These are phyloP conservation scores for Tadarida brasiliensis DNA, from an alignment of 2,797 vertebrate genomes.

Conservation along the genomic window DNA sequence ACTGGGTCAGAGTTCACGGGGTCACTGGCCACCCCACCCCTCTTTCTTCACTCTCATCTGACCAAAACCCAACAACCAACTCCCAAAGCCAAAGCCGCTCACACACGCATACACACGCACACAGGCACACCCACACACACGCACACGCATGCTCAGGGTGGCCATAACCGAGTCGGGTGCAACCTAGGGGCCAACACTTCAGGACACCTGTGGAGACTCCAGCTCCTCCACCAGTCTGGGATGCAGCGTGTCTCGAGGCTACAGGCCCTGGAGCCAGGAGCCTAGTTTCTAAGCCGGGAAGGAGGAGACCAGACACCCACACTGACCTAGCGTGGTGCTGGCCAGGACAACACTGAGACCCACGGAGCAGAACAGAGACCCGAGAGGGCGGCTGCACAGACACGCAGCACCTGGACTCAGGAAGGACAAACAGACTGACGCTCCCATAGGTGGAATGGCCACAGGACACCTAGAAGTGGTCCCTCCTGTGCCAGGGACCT, in stretches of 20 bases:
- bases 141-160: accelerated
- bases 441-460: accelerated
- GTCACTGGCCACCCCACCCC: accelerated
- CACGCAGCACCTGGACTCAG: too few species aligned
- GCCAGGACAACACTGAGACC: accelerated
- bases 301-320: not conserved
- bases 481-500: not conserved
- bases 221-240: not conserved
- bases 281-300: too few species aligned
- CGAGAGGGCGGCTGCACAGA: not conserved
- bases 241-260: accelerated
- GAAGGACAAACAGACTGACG: not conserved
- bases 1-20: too few species aligned
- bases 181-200: not conserved
- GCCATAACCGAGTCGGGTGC: not conserved
- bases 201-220: accelerated
- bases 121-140: accelerated
- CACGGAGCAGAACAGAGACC: not conserved
- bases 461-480: not conserved
- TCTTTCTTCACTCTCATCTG: not conserved
- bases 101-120: not conserved
- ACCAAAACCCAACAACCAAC: too few species aligned
- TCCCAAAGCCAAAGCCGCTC: not conserved
- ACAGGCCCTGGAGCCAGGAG: not conserved
- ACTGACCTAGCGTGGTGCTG: accelerated